Evolutionary conservation across 2,888 invertebrate species (phyloP).

Genomic region (Lasiommata megera): DNA sequence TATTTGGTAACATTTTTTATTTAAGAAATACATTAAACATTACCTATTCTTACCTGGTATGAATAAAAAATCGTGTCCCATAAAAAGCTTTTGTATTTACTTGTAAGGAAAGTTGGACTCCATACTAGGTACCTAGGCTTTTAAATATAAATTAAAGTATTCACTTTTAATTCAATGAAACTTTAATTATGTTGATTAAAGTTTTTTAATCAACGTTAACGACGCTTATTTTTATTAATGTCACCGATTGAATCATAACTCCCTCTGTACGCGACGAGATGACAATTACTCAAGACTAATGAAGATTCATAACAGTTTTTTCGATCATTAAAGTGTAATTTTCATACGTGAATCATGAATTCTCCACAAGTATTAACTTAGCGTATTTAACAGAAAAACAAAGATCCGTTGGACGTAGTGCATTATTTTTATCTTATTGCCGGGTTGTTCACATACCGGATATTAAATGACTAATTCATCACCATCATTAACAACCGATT

Average conservation of each 20-base stretch:
- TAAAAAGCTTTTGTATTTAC: too few species aligned
- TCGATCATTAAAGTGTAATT: constrained; percentile 20
- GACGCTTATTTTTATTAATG: constrained; percentile 7
- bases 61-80: too few species aligned
- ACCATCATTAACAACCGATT: too few species aligned
- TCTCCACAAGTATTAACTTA: constrained; percentile 6
- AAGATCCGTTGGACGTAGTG: constrained; percentile 16
- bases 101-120: too few species aligned
- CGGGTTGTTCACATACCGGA: constrained; percentile 23
- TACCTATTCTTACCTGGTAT: too few species aligned
- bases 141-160: too few species aligned
- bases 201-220: constrained; percentile 1
- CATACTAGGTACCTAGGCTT: too few species aligned
- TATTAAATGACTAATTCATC: constrained; percentile 16
- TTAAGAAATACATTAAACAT: not conserved
- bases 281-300: constrained; percentile 15
- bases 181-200: constrained; percentile 2
- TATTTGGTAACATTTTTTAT: too few species aligned
- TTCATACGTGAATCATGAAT: constrained; percentile 17
- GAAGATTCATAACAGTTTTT: constrained; percentile 18
- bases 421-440: constrained; percentile 3
- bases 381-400: constrained; percentile 18
- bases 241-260: constrained; percentile 11
- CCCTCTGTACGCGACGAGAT: constrained; percentile 4
- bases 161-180: not conserved